These are phyloP conservation scores for Siniperca chuatsi DNA, from an alignment of 2,113 vertebrate genomes.

Conservation along the genomic window DNA sequence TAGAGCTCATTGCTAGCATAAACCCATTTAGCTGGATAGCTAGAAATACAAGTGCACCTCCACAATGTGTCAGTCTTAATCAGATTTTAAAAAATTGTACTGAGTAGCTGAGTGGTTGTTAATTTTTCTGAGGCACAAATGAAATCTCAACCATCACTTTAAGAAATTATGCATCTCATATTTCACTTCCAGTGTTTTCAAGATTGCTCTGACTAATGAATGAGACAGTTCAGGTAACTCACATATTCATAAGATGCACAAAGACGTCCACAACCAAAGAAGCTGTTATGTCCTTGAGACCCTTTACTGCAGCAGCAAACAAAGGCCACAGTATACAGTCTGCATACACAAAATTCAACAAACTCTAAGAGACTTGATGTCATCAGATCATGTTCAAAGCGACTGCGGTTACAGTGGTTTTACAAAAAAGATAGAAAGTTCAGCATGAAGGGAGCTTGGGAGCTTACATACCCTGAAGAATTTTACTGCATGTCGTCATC, in stretches of 20 bases:
- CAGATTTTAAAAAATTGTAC: background rate
- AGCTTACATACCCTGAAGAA: background rate
- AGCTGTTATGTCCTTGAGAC: background rate
- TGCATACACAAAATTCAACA: conserved; percentile 6
- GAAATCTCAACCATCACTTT: background rate
- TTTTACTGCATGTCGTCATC: conserved; percentile 41
- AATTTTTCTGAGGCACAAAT: conserved; percentile 5
- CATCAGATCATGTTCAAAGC: conserved; percentile 25
- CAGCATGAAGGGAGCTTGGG: conserved; percentile 1
- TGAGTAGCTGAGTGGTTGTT: background rate
- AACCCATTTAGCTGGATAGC: conserved; percentile 6
- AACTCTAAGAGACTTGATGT: background rate
- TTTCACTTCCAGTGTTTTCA: background rate
- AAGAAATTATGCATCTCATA: background rate
- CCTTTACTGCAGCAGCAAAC: background rate
- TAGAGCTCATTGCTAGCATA: background rate
- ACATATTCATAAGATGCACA: background rate
- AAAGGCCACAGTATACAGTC: background rate
- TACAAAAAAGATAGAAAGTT: conserved; percentile 31
- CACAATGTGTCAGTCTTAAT: background rate
- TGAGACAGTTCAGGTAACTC: background rate
- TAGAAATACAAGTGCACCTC: background rate
- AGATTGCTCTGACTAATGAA: background rate
- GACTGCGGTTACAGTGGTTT: background rate
- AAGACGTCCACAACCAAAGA: conserved; percentile 1